Conservation (phyloP, 2,113 vertebrate species). For the Dolichallabes microphthalmus region DNA sequence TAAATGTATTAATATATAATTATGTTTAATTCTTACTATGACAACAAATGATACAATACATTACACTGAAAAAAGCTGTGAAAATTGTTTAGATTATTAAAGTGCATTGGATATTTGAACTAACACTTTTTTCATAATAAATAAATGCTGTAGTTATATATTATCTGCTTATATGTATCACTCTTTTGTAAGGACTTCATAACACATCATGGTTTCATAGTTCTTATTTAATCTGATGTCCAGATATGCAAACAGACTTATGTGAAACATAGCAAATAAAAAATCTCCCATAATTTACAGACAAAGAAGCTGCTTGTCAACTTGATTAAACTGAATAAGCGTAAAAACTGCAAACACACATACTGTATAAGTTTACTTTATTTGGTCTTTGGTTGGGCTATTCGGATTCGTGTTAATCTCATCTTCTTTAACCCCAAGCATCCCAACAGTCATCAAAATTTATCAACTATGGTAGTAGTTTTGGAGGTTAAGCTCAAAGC, state of each 20-base stretch:
- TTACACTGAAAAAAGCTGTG: no score
- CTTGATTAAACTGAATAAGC: no score
- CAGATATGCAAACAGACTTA: background rate
- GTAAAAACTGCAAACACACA: background rate
- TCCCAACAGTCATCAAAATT: background rate
- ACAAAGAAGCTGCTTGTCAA: no score
- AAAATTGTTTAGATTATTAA: background rate
- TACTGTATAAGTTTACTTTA: background rate
- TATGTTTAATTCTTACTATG: background rate
- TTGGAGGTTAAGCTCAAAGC: background rate
- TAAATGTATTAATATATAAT: background rate
- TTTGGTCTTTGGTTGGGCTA: background rate
- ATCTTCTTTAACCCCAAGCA: background rate
- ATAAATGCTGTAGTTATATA: background rate
- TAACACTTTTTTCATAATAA: conserved; percentile 13
- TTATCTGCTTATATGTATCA: background rate
- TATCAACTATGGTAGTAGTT: background rate
- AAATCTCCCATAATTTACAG: background rate
- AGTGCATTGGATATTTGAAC: background rate
- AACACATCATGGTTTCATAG: background rate
- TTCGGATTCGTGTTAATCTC: no score
- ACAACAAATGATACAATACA: background rate
- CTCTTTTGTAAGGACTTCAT: no score
- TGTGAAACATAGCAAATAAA: background rate
- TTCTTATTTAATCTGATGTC: background rate